These are phyloP conservation scores for Passer domesticus DNA, from an alignment of 2,113 vertebrate species.

Conservation along the genomic window DNA sequence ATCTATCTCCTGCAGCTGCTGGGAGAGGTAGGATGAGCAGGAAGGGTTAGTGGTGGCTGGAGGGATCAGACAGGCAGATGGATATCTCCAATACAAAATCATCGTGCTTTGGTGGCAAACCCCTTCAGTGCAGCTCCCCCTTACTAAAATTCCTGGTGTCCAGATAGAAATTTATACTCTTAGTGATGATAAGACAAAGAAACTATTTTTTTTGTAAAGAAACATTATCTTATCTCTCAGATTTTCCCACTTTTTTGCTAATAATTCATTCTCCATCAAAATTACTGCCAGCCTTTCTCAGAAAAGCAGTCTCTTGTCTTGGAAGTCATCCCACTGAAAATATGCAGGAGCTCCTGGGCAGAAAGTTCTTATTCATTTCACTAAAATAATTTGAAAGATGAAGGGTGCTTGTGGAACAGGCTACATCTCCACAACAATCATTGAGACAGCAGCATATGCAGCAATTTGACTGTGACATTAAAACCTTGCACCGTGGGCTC, in stretches of 20 bases:
- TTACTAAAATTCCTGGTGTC: background rate
- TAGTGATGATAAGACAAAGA: background rate
- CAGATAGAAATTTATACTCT: background rate
- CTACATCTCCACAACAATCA: background rate
- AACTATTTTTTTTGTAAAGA: background rate
- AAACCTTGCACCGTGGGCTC: background rate
- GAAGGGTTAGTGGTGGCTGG: background rate
- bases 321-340: background rate
- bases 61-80: background rate
- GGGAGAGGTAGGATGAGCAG: background rate
- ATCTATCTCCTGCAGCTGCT: background rate
- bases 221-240: background rate
- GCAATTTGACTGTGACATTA: background rate
- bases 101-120: background rate
- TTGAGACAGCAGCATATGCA: background rate
- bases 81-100: accelerated
- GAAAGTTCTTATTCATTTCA: background rate
- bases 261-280: background rate
- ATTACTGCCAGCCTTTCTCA: background rate
- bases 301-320: background rate
- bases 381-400: background rate
- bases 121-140: background rate
- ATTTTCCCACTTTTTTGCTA: background rate
- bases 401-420: background rate
- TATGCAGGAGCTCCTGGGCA: background rate